Base-by-base conservation (phyloP, 1,140 invertebrate genomes). In the Carcinoscorpius rotundicauda region DNA sequence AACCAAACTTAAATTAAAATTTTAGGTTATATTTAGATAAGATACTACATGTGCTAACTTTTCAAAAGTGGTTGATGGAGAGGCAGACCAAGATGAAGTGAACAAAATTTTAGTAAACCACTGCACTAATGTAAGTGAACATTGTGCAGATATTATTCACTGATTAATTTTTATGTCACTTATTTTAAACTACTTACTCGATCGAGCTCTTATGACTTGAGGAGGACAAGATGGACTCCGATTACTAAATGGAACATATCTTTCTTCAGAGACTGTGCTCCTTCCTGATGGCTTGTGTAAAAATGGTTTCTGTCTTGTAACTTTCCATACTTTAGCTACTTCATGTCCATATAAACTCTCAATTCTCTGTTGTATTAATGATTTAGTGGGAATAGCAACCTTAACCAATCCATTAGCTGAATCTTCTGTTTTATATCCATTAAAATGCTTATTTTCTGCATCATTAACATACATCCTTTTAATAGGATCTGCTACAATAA, bases 361-460 rank as follows among this genome's bases (percentile, higher is more conserved):
- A 2, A 93, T 89, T 53, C 89, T 81, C 73, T 92, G 88, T 74
- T 93, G 86, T 51, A 94, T 90, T 68, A 93, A 89, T 52, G 89
- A 92, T 62, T 78, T 79, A 4, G 67, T 64, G 53, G 66, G 51
- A 56, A 53, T 5, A 29, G 55, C 51, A 59, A 53, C 60, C 29
- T 29, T 29, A 29, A 29, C 29, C 29, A 29, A 29, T 29, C 29
- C 29, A 29, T 29, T 29, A 29, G 29, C 29, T 29, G 29, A 29
- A 63, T 59, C 49, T 63, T 48, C 56, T 51, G 51, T 49, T 6
- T 60, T 49, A 61, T 61, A 49, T 51, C 59, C 29, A 51, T 51
- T 60, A 51, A 52, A 48, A 49, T 58, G 9, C 48, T 58, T 52
- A 49, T 50, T 6, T n/a, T 6, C 53, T 8, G 53, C 6, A 8